Percentiles rank a stretch among this genome's conserved stretches.
phyloP scores from a whole-genome alignment of 2,888 invertebrate genomes.

The Tryphoninae sp. region DNA sequence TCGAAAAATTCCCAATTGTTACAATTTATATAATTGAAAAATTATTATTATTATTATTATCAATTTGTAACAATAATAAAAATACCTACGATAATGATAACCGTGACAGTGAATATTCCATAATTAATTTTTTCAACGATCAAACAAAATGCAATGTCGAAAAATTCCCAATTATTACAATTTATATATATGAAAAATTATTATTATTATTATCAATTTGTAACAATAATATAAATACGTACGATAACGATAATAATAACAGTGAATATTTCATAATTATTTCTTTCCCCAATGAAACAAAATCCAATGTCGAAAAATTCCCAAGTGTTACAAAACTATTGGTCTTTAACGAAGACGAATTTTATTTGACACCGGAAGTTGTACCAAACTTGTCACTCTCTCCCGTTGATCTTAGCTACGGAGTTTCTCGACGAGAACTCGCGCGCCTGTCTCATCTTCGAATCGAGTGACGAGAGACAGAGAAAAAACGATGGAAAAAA shows the following conservation, averaged over 20 bases:
- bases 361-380: conserved; percentile 48
- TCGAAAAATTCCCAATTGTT: background rate
- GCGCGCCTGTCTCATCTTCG: conserved; percentile 8
- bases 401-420: conserved; percentile 13
- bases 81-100: background rate
- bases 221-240: background rate
- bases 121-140: too few relatives aligned
- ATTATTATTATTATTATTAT: background rate
- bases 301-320: background rate
- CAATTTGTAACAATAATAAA: background rate
- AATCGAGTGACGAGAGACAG: background rate
- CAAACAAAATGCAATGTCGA: background rate
- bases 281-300: background rate
- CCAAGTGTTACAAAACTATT: background rate
- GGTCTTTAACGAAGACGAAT: background rate
- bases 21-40: background rate
- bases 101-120: too few relatives aligned
- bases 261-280: too few relatives aligned
- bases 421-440: conserved; percentile 15
- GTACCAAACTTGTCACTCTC: conserved; percentile 42
- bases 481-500: background rate
- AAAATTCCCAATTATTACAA: background rate
- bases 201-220: background rate
- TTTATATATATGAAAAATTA: background rate
- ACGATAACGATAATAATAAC: too few relatives aligned